Conservation (phyloP, 2,888 invertebrate species). For the Cylloceria caligata region DNA sequence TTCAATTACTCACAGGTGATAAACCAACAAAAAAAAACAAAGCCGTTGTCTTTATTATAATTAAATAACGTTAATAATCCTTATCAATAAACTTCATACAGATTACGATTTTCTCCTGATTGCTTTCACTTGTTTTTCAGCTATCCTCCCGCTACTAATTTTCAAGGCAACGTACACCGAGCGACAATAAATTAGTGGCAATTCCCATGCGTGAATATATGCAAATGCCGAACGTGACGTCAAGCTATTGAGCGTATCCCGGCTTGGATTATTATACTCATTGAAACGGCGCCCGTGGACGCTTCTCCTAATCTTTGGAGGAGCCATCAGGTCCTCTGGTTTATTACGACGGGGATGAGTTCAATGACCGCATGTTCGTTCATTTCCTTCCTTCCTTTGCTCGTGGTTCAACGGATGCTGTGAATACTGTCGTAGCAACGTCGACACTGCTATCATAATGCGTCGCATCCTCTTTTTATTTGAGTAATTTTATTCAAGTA, state of each 20-base stretch:
- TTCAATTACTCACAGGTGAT: not conserved
- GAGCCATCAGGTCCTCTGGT: constrained; percentile 64
- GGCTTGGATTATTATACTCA: constrained; percentile 12
- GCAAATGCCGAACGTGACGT: constrained; percentile 63
- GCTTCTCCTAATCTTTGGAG: constrained; percentile 60
- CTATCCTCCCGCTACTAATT: constrained; percentile 53
- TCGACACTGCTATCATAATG: constrained; percentile 54
- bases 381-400: constrained; percentile 47
- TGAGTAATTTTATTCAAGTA: not conserved
- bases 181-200: constrained; percentile 56
- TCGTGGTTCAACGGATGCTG: not conserved
- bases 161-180: constrained; percentile 33
- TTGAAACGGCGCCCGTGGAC: constrained; percentile 20
- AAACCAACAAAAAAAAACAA: not conserved
- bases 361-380: constrained; percentile 45
- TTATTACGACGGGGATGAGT: constrained; percentile 50
- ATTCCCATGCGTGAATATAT: constrained; percentile 66
- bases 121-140: constrained; percentile 25
- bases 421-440: constrained; percentile 26
- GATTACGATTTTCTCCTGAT: constrained; percentile 22
- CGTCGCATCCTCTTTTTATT: constrained; percentile 44
- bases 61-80: not conserved
- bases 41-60: constrained; percentile 11
- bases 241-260: constrained; percentile 25
- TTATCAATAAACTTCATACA: constrained; percentile 25